These are phyloP conservation scores for Trachelus iudaicus DNA, from an alignment of 2,888 invertebrate species.

Conservation along the genomic window DNA sequence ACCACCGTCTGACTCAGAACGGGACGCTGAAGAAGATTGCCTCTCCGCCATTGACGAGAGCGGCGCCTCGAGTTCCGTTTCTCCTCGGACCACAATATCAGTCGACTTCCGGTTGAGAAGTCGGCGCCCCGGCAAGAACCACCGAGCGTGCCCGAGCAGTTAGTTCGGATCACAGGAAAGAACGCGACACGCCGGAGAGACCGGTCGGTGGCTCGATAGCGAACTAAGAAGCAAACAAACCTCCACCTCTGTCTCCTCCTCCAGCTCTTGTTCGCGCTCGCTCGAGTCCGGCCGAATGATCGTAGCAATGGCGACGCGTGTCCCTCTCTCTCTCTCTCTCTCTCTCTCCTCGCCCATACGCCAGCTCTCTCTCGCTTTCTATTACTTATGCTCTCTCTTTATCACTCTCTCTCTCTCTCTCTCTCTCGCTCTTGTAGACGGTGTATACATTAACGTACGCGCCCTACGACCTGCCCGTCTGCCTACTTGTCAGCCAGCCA, in stretches of 20 bases:
- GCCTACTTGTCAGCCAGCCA: neutral
- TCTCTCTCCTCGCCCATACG: no score
- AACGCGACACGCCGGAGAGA: conserved; percentile 3
- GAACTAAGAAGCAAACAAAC: conserved; percentile 22
- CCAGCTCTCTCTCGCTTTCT: no score
- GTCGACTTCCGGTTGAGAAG: conserved; percentile 31
- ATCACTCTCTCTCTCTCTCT: no score
- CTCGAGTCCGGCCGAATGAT: conserved; percentile 19
- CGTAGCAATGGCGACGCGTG: conserved; percentile 27
- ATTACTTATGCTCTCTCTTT: no score
- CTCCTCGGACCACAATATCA: conserved; percentile 21
- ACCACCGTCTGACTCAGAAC: no score
- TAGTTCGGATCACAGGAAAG: neutral
- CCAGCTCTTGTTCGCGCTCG: conserved; percentile 16
- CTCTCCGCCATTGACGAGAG: conserved; percentile 22
- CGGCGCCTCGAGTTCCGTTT: conserved; percentile 24
- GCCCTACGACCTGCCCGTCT: neutral
- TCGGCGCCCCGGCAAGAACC: conserved; percentile 1
- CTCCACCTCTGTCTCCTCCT: conserved; percentile 18
- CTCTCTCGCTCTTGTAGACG: neutral
- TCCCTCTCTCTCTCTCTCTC: conserved; percentile 20
- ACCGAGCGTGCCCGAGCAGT: neutral
- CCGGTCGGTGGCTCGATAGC: conserved; percentile 2
- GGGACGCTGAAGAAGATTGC: conserved; percentile 1
- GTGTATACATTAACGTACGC: neutral